Base-by-base conservation (phyloP, 2,113 vertebrate species). In the Strigops habroptila region DNA sequence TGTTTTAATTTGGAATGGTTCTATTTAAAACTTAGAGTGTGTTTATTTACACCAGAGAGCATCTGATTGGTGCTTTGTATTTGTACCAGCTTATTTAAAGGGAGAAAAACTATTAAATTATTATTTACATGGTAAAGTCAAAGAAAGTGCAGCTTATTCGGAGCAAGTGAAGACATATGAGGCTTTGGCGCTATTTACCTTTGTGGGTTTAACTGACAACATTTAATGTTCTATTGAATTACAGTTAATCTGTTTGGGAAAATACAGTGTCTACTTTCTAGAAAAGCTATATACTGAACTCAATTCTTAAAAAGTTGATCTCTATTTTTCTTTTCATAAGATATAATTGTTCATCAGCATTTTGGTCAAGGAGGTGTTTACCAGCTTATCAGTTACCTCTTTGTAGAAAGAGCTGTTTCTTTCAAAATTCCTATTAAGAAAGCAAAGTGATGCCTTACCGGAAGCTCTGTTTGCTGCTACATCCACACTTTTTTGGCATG, bases 41-140 rank as follows among this genome's bases (percentile, higher is more conserved):
- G 24, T 65, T 64, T 63, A 21, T 46, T 67, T 84, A 46, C 15
- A 49, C 3, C 7, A 12, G 43, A 39, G n/a, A 78, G 8, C 46
- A 55, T 74, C 28, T 77, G 68, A 75, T 89, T 86, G 64, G 7
- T 95, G 41, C 65, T 91, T 95, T 80, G 14, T 70, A 30, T 60
- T 62, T 91, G 8, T 55, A 71, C 65, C 37, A 69, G 59, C 70
- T 95, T 76, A 43, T 95, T 92, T 95, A 88, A 88, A 90, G 86
- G 52, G 74, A 90, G 83, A 59, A 75, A 75, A 84, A 35, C 59
- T 43, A 60, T 85, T 92, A 94, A 69, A 93, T 77, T 92, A 63
- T 60, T 82, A 57, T 60, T 88, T 82, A 48, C 35, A 18, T 76
- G 70, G 35, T 52, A 79, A 95, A 79, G 43, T 88, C 90, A 82